Percentiles rank a stretch among this genome's conserved stretches.
These are phyloP conservation scores for Mamestra configurata DNA, from an alignment of 1,140 invertebrate genomes.

Conservation along the genomic window DNA sequence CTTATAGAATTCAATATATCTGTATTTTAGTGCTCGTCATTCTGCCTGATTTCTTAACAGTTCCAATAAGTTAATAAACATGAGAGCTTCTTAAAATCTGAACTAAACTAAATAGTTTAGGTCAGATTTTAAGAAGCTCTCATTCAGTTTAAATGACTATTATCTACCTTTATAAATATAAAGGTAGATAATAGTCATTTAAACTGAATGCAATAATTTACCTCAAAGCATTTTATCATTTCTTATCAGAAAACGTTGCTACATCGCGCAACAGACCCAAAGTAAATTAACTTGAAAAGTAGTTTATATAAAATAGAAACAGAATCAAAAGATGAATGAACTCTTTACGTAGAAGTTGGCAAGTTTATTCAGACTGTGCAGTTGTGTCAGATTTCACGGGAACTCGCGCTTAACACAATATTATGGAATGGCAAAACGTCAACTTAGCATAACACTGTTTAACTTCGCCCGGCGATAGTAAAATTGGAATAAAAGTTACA, in stretches of 20 bases:
- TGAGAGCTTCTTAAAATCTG: background rate
- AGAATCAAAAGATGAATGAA: conserved; percentile 57
- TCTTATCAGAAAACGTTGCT: background rate
- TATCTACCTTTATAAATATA: too few species aligned
- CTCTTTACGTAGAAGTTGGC: conserved; percentile 58
- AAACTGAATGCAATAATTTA: background rate
- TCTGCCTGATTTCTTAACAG: too few species aligned
- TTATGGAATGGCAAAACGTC: conserved; percentile 76
- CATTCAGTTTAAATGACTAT: too few species aligned
- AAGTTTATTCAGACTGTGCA: conserved; percentile 78
- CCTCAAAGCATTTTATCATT: conserved; percentile 20
- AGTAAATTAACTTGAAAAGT: conserved; percentile 39
- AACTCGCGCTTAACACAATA: conserved; percentile 79
- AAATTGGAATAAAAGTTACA: conserved; percentile 62
- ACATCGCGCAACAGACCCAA: conserved; percentile 17
- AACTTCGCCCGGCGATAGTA: conserved; percentile 66
- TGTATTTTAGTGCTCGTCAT: too few species aligned
- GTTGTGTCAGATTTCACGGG: conserved; percentile 75
- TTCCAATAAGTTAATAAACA: background rate
- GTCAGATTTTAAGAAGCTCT: too few species aligned
- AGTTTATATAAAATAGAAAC: conserved; percentile 46
- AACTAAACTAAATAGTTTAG: background rate
- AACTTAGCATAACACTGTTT: conserved; percentile 78
- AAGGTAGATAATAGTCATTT: background rate
- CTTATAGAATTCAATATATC: too few species aligned